Base-by-base conservation (phyloP, 2,888 invertebrate genomes). In the Torymus texanus region DNA sequence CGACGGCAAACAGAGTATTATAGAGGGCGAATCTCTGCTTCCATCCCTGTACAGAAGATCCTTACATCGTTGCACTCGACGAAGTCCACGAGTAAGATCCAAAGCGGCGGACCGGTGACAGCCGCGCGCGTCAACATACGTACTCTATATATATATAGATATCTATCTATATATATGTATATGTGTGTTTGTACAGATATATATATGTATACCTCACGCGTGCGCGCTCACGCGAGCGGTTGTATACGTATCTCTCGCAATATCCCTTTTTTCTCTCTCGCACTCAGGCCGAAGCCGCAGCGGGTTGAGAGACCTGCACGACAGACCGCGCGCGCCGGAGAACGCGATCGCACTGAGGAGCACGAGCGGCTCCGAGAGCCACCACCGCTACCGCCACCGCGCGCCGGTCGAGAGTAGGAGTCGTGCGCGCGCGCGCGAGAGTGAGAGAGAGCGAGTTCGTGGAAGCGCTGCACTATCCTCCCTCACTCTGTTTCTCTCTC, bases 321-420 rank as follows among this genome's bases (percentile, higher is more conserved):
- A 18, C 18, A 63, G 53, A 72, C 75, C 81, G 75, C 78, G 75
- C 81, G 74, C 81, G 71, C 29, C 72, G 18, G 75, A 58, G 53
- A 75, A 78, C 81, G 81, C 81, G 81, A 78, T 78, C 67, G 62
- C 75, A 81, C 81, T 81, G 81, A 81, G 72, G 24, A 56, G 58
- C 65, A 10, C 56, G 56, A 61, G 24, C 55, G 16, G 29, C 53
- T 8, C 58, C n/a, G 59, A 41, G 41, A 41, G 41, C 41, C 50
- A 16, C 56, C 56, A n/a, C 53, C 51, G 16, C 24, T 18, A 53
- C 61, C 21, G 13, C 21, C 18, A 24, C 11, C 18, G 12, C 12
- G 2, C 18, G 21, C 12, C 10, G 18, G 3, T 2, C 10, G 59
- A 16, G 21, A 21, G 59, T 21, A 21, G 21, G 59, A 59, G 59